Conservation (phyloP, 2,797 vertebrate genomes). For the Rhinogobio ventralis region DNA sequence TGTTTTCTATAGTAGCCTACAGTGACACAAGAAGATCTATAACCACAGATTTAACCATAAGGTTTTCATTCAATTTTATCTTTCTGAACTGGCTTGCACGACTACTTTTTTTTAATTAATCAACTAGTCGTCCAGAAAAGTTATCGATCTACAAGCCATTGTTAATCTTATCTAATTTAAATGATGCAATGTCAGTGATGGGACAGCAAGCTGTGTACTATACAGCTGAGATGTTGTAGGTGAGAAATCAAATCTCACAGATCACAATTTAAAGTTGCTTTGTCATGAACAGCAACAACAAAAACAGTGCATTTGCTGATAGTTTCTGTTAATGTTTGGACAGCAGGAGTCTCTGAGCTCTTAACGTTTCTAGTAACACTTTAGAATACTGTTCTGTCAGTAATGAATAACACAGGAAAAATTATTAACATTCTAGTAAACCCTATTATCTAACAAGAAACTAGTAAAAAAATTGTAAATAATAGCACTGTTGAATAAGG, state of each 20-base stretch:
- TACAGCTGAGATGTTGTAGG: neutral
- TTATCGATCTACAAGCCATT: neutral
- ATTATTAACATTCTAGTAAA: too few species aligned
- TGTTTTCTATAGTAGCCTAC: neutral
- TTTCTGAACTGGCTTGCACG: neutral
- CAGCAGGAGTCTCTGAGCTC: neutral
- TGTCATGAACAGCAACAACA: neutral
- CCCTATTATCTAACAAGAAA: neutral
- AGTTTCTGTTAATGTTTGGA: neutral
- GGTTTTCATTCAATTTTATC: neutral
- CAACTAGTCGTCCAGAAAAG: too few species aligned
- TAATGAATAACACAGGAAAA: neutral
- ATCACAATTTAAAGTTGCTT: neutral
- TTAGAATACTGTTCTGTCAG: neutral
- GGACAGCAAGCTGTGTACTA: neutral
- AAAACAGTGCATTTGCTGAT: neutral
- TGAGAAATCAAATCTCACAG: neutral
- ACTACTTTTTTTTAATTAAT: neutral
- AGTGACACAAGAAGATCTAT: neutral
- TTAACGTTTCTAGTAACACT: too few species aligned
- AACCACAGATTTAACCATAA: neutral
- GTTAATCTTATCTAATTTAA: neutral
- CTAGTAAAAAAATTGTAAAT: neutral
- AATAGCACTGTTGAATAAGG: too few species aligned
- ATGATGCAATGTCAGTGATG: neutral